Conservation (phyloP, 2,113 vertebrate species). For the Amphiprion ocellaris region DNA sequence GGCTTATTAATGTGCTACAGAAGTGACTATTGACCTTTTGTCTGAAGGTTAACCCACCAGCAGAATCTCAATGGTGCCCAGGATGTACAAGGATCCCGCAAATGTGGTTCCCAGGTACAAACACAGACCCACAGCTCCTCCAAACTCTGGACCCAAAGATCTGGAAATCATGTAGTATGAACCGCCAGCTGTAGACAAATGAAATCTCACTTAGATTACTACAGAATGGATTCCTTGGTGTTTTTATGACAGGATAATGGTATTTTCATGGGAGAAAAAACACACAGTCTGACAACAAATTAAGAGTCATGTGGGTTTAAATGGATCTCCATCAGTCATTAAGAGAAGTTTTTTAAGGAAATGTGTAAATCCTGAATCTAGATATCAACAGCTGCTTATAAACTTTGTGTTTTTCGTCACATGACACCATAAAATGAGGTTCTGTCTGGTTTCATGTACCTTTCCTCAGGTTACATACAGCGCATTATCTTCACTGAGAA, state of each 20-base stretch:
- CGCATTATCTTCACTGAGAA: too few species aligned
- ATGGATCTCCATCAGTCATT: too few species aligned
- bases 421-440: too few species aligned
- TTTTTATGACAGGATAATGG: too few species aligned
- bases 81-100: constrained; percentile 87
- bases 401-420: not conserved
- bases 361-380: too few species aligned
- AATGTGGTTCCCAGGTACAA: constrained; percentile 88
- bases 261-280: too few species aligned
- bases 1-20: not conserved
- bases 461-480: too few species aligned
- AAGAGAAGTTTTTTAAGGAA: too few species aligned
- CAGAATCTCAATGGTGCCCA: constrained; percentile 87
- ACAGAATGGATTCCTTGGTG: not conserved
- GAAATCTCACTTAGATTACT: not conserved
- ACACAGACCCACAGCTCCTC: constrained; percentile 86
- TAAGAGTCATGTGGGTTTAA: too few species aligned
- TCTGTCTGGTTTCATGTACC: too few species aligned
- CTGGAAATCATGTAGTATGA: constrained; percentile 89
- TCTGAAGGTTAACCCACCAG: constrained; percentile 70
- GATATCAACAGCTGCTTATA: not conserved
- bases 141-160: constrained; percentile 87
- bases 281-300: not conserved
- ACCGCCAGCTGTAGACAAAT: constrained; percentile 81
- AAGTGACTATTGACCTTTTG: not conserved